Evolutionary conservation across 2,797 vertebrate genomes (phyloP), one percentile per base, ranked within the genome.

Genomic region (Crocidura indochinensis): DNA sequence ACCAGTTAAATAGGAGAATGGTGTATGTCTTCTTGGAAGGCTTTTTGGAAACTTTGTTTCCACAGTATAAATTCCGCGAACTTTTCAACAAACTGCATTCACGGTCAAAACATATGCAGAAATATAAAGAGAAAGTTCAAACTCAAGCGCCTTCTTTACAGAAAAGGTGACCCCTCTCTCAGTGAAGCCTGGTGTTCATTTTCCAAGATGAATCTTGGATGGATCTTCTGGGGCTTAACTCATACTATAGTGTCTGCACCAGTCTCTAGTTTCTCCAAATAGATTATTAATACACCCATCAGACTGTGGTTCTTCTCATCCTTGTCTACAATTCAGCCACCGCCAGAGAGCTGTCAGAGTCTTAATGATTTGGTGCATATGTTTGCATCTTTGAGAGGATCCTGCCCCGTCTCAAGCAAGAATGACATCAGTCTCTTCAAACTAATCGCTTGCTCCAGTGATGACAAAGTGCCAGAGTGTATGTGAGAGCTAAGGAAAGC

Each of bases 21-120:
- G 99, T 99, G 88, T 99, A 99, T 47, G 99, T 99, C 88, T 99
- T 99, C 97, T 97, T 99, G 95, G 99, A 99, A 98, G 99, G 99
- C 96, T 99, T 99, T 97, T 98, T 99, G 97, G 99, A 99, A 98
- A 99, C 99, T 87, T 98, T 99, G 97, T 99, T 99, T 98, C 99
- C 99, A 49, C 99, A 99, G 96, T 99, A 99, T 98, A 99, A 99
- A 96, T 99, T 99, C 96, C 99, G 98, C 15, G 99, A 99, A 98
- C 99, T 99, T 95, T 99, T 99, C 95, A 98, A 99, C 97, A 99
- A 99, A 99, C 98, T 99, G 97, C 99, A 99, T 98, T 99, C 99
- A 90, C 98, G 98, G 89, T 99, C 99, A 72, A 98, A 98, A 15
- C 99, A 99, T 95, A 98, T 99, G 95, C 98, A 98, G 94, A 98